phyloP scores from a whole-genome alignment of 2,888 invertebrate genomes.

The Neria commutata region DNA sequence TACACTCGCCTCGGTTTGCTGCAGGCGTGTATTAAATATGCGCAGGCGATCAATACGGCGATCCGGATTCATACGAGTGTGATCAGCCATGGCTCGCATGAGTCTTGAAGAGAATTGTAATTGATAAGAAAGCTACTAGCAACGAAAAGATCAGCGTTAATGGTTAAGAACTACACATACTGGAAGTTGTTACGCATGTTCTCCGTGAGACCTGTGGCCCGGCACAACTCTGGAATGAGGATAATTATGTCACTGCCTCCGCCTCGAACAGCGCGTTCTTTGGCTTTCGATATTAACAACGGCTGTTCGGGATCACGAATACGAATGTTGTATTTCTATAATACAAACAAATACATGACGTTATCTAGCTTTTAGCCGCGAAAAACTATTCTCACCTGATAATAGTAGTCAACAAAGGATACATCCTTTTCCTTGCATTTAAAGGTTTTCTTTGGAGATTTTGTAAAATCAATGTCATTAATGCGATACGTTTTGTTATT shows the following conservation, averaged over 20 bases:
- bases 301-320: conserved; percentile 76
- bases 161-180: conserved; percentile 63
- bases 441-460: conserved; percentile 70
- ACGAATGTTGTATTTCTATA: conserved; percentile 71
- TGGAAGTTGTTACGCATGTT: conserved; percentile 69
- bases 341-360: background rate
- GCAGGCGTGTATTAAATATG: conserved; percentile 71
- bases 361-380: background rate
- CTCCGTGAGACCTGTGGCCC: conserved; percentile 81
- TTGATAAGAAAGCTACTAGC: background rate
- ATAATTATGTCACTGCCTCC: conserved; percentile 71
- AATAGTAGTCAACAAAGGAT: conserved; percentile 72
- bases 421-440: conserved; percentile 67
- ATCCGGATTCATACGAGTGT: conserved; percentile 82
- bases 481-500: conserved; percentile 71
- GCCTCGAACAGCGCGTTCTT: conserved; percentile 70
- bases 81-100: conserved; percentile 74
- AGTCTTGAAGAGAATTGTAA: conserved; percentile 38
- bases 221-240: conserved; percentile 85
- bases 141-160: background rate
- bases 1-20: conserved; percentile 63
- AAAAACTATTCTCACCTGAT: conserved; percentile 59
- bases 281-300: conserved; percentile 74
- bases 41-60: conserved; percentile 71
- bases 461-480: conserved; percentile 74